Evolutionary conservation across 2,113 vertebrate genomes (phyloP).

Genomic region (Syrmaticus mikado): DNA sequence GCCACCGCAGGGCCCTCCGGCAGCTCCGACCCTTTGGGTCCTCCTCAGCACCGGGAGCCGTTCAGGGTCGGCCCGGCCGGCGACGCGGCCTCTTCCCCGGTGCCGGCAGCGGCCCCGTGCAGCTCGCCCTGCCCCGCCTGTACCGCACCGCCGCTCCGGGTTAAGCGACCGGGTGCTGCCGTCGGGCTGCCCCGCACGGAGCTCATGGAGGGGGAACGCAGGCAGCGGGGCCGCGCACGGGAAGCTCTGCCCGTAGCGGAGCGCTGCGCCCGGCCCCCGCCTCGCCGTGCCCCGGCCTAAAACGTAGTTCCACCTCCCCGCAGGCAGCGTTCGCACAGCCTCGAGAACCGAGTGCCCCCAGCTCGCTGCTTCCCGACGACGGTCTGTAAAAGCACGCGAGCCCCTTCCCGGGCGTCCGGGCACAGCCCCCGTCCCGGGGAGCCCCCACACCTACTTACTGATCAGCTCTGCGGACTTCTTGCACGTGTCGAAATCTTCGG

Average conservation of each 20-base stretch:
- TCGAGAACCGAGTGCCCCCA: background rate
- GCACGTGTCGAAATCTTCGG: slow-evolving; percentile 80
- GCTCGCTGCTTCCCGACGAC: background rate
- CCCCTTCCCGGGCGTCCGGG: background rate
- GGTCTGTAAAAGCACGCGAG: background rate
- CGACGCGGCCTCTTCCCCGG: background rate
- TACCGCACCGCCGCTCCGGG: too few relatives aligned
- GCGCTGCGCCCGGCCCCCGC: background rate
- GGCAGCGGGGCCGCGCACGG: background rate
- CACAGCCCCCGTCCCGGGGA: background rate
- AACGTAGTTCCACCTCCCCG: background rate
- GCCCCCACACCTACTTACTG: slow-evolving; percentile 74
- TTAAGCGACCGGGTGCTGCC: too few relatives aligned
- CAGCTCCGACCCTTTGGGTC: background rate
- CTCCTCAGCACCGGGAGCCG: background rate
- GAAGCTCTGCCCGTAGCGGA: background rate
- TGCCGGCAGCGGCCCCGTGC: too few relatives aligned
- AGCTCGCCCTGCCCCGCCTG: too few relatives aligned
- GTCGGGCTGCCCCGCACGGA: too few relatives aligned
- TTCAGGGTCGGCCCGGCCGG: background rate
- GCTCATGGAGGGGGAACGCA: background rate
- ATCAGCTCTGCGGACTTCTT: slow-evolving; percentile 78
- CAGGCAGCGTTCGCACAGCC: accelerated
- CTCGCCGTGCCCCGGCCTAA: accelerated
- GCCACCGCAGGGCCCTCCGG: background rate